Percentiles rank a stretch among this genome's conserved stretches.
Conservation (phyloP, 37 sponge, comb jelly and placozoan species). For the Spongilla lacustris region DNA sequence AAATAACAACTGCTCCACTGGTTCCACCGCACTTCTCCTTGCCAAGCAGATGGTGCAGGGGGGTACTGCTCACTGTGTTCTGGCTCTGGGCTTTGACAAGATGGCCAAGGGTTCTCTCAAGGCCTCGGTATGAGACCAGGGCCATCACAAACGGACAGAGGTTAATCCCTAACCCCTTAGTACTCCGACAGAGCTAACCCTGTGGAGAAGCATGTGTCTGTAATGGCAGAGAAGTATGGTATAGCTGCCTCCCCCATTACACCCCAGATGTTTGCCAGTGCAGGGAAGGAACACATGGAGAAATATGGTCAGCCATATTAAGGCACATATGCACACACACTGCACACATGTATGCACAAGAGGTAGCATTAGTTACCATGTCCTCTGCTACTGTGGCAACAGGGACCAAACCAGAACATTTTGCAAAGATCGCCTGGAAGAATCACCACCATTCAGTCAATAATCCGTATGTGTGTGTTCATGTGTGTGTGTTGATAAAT, state of each 20-base stretch:
- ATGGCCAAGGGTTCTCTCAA: slow-evolving; percentile 87
- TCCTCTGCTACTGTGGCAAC: not conserved
- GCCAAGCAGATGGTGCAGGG: slow-evolving; percentile 90
- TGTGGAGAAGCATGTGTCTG: slow-evolving; percentile 80
- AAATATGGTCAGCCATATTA: slow-evolving; percentile 64
- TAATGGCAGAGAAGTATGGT: slow-evolving; percentile 61
- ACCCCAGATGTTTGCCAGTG: slow-evolving; percentile 92
- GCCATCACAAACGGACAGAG: not conserved
- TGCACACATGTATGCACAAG: not conserved
- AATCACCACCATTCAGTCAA: slow-evolving; percentile 92
- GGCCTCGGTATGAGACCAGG: slow-evolving; percentile 37
- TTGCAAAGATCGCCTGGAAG: slow-evolving; percentile 95
- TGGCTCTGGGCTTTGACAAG: slow-evolving; percentile 94
- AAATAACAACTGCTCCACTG: slow-evolving; percentile 89
- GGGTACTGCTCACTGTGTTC: slow-evolving; percentile 74
- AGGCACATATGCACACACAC: not conserved
- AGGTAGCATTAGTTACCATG: no score
- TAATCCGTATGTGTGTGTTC: slow-evolving; percentile 69
- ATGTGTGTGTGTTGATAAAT: not conserved
- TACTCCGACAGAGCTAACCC: slow-evolving; percentile 82
- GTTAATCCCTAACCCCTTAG: slow-evolving; percentile 8
- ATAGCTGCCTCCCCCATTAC: slow-evolving; percentile 74
- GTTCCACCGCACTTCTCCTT: slow-evolving; percentile 86
- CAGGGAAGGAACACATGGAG: slow-evolving; percentile 92
- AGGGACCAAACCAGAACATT: slow-evolving; percentile 84